A percentile compares a stretch with the other conserved stretches of the same genome.
phyloP scores from a whole-genome alignment of 2,113 vertebrate genomes.

The Scatophagus argus region DNA sequence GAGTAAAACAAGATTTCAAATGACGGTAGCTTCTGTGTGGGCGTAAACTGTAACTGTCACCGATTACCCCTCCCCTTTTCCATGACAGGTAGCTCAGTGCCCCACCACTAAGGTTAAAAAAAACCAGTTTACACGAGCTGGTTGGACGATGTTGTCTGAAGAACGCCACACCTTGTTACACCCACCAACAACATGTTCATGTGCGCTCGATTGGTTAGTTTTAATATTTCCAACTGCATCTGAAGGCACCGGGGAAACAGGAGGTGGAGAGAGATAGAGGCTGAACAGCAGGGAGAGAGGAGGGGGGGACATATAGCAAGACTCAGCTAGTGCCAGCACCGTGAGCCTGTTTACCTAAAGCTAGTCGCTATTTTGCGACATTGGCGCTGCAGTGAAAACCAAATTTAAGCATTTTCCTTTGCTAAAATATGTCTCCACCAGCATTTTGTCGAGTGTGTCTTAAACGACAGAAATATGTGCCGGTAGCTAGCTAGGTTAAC shows the following conservation, averaged over 20 bases:
- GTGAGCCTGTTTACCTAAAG: conserved; percentile 13
- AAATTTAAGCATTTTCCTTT: neutral
- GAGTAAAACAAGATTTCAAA: neutral
- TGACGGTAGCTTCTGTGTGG: neutral
- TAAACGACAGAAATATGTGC: neutral
- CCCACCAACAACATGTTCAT: neutral
- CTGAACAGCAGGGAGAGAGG: conserved; percentile 10
- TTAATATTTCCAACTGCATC: conserved; percentile 29
- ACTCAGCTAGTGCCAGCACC: conserved; percentile 2
- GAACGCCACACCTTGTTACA: conserved; percentile 2
- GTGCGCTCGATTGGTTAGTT: neutral
- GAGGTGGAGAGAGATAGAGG: conserved; percentile 48
- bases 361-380: neutral
- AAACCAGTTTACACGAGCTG: neutral
- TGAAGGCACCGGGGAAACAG: conserved; percentile 41
- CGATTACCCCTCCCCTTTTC: neutral
- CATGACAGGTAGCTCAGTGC: neutral
- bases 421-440: conserved; percentile 8
- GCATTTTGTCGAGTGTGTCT: neutral
- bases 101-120: neutral
- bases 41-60: neutral
- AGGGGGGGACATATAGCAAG: neutral
- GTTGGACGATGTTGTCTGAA: neutral
- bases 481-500: conserved; percentile 24
- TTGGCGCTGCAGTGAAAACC: neutral